Percentiles rank a stretch among this genome's conserved stretches.
These are phyloP conservation scores for Hemaris fuciformis DNA, from an alignment of 2,888 invertebrate genomes.

Conservation along the genomic window DNA sequence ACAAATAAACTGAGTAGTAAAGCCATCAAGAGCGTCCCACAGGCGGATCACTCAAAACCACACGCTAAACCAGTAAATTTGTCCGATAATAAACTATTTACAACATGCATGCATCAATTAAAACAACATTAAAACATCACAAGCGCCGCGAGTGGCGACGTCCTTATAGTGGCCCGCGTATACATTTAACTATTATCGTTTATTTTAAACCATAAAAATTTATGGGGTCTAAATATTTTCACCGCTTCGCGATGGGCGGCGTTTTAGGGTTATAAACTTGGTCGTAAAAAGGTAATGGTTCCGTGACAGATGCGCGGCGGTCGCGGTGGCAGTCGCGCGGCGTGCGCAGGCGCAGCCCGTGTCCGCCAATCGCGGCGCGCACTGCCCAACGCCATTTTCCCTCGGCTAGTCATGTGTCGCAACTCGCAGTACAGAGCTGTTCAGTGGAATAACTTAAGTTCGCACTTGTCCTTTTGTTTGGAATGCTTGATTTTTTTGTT, in stretches of 20 bases:
- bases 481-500: not conserved
- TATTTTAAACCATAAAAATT: constrained; percentile 63
- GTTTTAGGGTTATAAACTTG: constrained; percentile 34
- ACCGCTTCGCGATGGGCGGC: constrained; percentile 54
- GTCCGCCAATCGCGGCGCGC: constrained; percentile 39
- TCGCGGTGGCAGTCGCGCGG: constrained; percentile 25
- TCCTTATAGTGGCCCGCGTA: constrained; percentile 46
- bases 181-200: constrained; percentile 62
- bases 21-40: not conserved
- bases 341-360: constrained; percentile 35
- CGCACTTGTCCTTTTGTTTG: not conserved
- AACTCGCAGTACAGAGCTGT: constrained; percentile 8
- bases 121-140: constrained; percentile 41
- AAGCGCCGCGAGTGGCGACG: constrained; percentile 43
- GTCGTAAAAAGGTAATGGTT: constrained; percentile 43
- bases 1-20: not conserved
- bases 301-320: constrained; percentile 48
- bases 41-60: not conserved
- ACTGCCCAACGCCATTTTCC: constrained; percentile 47
- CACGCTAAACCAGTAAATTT: not conserved
- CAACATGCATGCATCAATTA: constrained; percentile 11
- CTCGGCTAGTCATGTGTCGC: constrained; percentile 14
- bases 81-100: not conserved
- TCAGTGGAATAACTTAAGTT: not conserved
- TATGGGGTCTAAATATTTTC: constrained; percentile 71